Evolutionary conservation across 1,140 invertebrate genomes (phyloP).

Genomic region (Drosophila paulistorum): DNA sequence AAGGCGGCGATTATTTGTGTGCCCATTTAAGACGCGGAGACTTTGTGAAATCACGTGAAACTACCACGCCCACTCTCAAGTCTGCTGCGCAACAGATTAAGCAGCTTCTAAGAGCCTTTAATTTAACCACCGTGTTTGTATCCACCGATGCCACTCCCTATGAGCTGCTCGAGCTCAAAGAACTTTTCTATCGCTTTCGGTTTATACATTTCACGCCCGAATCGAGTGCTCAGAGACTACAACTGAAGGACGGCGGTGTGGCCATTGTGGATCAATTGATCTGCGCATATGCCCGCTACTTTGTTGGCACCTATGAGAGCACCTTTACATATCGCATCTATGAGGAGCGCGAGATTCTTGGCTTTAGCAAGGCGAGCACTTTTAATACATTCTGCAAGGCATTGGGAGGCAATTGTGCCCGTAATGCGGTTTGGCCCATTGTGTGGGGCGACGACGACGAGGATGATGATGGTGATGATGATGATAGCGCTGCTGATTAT

Average conservation of each 20-base stretch:
- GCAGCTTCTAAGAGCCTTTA: slow-evolving; percentile 85
- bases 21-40: slow-evolving; percentile 93
- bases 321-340: slow-evolving; percentile 98
- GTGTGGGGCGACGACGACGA: slow-evolving; percentile 81
- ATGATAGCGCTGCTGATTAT: slow-evolving; percentile 19
- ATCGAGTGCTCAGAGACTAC: slow-evolving; percentile 70
- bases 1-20: slow-evolving; percentile 91
- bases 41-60: slow-evolving; percentile 88
- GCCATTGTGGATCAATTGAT: slow-evolving; percentile 99
- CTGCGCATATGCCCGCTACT: slow-evolving; percentile 92
- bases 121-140: slow-evolving; percentile 89
- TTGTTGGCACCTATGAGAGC: slow-evolving; percentile 96
- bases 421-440: slow-evolving; percentile 84
- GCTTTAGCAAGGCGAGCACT: slow-evolving; percentile 91
- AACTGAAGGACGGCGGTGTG: slow-evolving; percentile 92
- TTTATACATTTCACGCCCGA: slow-evolving; percentile 72
- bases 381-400: slow-evolving; percentile 94
- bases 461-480: slow-evolving; percentile 5
- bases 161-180: slow-evolving; percentile 74
- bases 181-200: slow-evolving; percentile 64
- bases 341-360: slow-evolving; percentile 97
- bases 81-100: slow-evolving; percentile 89
- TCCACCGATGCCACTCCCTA: slow-evolving; percentile 89
- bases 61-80: slow-evolving; percentile 88
- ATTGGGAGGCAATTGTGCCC: slow-evolving; percentile 80